phyloP scores from a whole-genome alignment of 2,888 invertebrate species.

The Andrena chrysosceles region DNA sequence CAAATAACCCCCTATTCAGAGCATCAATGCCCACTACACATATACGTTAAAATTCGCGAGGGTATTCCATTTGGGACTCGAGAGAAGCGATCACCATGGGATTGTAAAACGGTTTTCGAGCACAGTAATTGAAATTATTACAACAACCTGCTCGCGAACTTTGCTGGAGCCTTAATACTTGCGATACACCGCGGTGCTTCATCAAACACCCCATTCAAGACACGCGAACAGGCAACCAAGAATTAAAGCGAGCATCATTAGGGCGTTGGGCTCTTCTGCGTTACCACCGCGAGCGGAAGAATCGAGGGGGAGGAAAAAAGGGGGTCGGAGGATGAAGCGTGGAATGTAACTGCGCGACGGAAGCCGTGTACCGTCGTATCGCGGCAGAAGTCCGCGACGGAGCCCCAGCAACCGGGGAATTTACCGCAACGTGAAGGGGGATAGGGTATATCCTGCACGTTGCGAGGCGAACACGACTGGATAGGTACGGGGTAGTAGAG shows the following conservation, averaged over 20 bases:
- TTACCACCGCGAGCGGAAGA: conserved; percentile 14
- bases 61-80: not conserved
- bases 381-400: conserved; percentile 56
- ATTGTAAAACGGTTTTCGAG: not conserved
- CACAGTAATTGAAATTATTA: not conserved
- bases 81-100: not conserved
- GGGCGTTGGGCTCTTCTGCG: conserved; percentile 10
- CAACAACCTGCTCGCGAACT: not conserved
- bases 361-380: conserved; percentile 58
- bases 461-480: conserved; percentile 45
- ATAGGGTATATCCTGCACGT: conserved; percentile 60
- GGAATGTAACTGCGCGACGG: conserved; percentile 28
- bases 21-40: too few relatives aligned
- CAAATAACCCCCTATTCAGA: too few relatives aligned
- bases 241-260: conserved; percentile 44
- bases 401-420: conserved; percentile 44
- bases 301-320: not conserved
- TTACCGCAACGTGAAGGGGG: conserved; percentile 60
- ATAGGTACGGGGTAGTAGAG: conserved; percentile 41
- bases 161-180: not conserved
- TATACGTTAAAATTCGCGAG: not conserved
- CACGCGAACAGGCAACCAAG: conserved; percentile 10
- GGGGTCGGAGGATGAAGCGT: conserved; percentile 8
- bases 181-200: not conserved
- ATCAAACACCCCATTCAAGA: conserved; percentile 18